Base-by-base conservation (phyloP, 2,888 invertebrate species). In the Hydriomena furcata region DNA sequence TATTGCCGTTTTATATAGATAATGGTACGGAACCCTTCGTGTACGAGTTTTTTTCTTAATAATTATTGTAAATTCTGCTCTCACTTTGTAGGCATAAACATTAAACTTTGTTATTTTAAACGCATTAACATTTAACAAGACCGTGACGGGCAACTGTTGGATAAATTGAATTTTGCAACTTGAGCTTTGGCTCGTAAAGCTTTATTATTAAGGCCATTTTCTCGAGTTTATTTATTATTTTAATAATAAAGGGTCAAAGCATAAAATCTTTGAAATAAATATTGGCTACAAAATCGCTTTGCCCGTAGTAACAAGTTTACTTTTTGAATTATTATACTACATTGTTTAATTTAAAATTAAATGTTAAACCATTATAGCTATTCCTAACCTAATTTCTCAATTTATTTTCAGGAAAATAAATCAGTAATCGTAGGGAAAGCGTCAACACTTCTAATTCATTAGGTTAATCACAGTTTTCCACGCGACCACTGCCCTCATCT, bases 131-230 rank as follows among this genome's bases (percentile, higher is more conserved):
- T 66, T 74, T 73, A 72, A 73, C 68, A 61, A 63, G 64, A 63
- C 48, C 67, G 61, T 66, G 61, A 64, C 66, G 61, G 55, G 52
- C 66, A 58, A 63, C 62, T 73, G 71, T 64, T 71, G 71, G 64
- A 74, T 73, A 74, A 82, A 82, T 81, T 81, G 79, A 79, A 81
- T 78, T 72, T 76, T 73, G 82, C 70, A 81, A 82, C 72, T 65
- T 64, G 77, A 82, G 66, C 68, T 64, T 55, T 47, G 41, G 48
- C 32, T 58, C 64, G 55, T 62, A 62, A 61, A 64, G 46, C 68
- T 64, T 71, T 76, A 76, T 76, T 78, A 70, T 71, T 71, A 68
- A 65, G 64, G 63, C 65, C 68, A 65, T 71, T 69, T 66, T 65
- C 72, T 74, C 74, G 72, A 68, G 66, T 67, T 69, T 71, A 66